phyloP scores from a whole-genome alignment of 2,113 vertebrate species.

The Tupaia tana region DNA sequence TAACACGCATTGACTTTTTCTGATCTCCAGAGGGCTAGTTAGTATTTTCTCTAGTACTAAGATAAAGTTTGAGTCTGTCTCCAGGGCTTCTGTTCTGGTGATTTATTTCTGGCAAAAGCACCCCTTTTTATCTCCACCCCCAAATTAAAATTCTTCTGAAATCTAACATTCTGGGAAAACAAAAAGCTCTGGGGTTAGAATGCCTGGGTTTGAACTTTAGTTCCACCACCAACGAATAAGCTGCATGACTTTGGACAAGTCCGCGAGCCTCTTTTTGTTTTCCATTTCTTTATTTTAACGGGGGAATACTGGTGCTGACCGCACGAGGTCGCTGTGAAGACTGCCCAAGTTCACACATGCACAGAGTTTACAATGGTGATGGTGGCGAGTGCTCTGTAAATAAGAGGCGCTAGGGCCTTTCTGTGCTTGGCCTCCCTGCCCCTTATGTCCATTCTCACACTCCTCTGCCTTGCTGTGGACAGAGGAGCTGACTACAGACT shows the following conservation, averaged over 20 bases:
- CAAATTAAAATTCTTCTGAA: not conserved
- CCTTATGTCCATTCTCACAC: not conserved
- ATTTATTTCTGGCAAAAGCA: not conserved
- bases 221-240: not conserved
- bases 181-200: not conserved
- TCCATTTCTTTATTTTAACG: not conserved
- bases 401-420: not conserved
- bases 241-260: not conserved
- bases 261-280: not conserved
- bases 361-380: not conserved
- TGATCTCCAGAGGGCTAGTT: not conserved
- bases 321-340: not conserved
- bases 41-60: not conserved
- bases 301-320: not conserved
- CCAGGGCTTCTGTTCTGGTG: not conserved
- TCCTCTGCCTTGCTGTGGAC: not conserved
- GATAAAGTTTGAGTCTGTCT: not conserved
- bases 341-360: not conserved
- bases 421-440: not conserved
- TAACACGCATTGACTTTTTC: not conserved
- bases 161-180: not conserved
- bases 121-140: not conserved
- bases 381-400: not conserved
- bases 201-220: not conserved
- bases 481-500: not conserved